A percentile compares a stretch with the other conserved stretches of the same genome.
phyloP scores from a whole-genome alignment of 1,140 invertebrate species.

The Gryon sp. region DNA sequence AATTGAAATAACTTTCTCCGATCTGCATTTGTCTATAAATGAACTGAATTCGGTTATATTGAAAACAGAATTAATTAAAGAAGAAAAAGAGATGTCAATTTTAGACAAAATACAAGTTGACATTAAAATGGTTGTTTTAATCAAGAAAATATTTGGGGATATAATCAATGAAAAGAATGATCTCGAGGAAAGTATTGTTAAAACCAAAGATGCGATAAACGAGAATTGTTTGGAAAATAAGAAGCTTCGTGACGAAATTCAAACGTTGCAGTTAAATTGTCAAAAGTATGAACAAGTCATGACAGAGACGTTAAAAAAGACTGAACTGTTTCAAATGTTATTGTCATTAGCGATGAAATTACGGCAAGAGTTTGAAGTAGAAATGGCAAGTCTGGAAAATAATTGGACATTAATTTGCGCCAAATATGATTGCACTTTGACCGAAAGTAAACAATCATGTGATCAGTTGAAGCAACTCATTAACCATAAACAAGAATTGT shows the following conservation, averaged over 20 bases:
- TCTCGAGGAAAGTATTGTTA: slow-evolving; percentile 25
- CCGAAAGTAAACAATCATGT: slow-evolving; percentile 42
- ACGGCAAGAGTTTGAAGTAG: slow-evolving; percentile 60
- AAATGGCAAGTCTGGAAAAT: slow-evolving; percentile 44
- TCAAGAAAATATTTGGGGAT: too few relatives aligned
- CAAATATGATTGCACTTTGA: slow-evolving; percentile 51
- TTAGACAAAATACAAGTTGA: too few relatives aligned
- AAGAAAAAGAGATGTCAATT: background rate
- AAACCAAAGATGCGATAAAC: slow-evolving; percentile 43
- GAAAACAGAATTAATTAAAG: background rate
- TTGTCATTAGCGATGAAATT: slow-evolving; percentile 55
- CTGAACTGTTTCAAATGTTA: slow-evolving; percentile 63
- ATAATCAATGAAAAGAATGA: too few relatives aligned
- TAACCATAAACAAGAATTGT: slow-evolving; percentile 47
- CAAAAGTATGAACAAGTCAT: slow-evolving; percentile 57
- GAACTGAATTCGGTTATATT: background rate
- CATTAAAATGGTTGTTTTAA: too few relatives aligned
- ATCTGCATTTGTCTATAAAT: slow-evolving; percentile 6
- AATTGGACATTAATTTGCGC: slow-evolving; percentile 53
- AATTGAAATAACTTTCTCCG: background rate
- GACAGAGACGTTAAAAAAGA: slow-evolving; percentile 59
- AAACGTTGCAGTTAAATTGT: slow-evolving; percentile 37
- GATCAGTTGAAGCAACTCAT: slow-evolving; percentile 65
- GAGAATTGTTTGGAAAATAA: slow-evolving; percentile 45
- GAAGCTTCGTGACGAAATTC: slow-evolving; percentile 42